These are phyloP conservation scores for Picus viridis DNA, from an alignment of 2,797 vertebrate genomes.

Conservation along the genomic window DNA sequence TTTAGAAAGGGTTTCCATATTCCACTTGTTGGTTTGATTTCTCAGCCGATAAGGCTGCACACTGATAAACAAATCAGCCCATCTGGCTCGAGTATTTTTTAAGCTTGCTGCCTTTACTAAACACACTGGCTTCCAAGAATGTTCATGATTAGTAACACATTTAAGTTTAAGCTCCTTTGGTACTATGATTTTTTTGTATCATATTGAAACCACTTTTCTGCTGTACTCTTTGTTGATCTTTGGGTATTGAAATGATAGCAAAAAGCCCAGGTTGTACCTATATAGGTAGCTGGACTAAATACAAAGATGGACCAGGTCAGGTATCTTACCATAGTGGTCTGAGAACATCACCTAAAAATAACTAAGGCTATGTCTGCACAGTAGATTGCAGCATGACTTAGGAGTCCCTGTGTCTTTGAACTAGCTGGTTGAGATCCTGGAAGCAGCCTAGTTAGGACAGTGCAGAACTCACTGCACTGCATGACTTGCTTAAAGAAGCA, in stretches of 20 bases:
- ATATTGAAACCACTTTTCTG: conserved; percentile 8
- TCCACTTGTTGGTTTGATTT: conserved; percentile 44
- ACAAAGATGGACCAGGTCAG: neutral
- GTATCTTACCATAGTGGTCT: neutral
- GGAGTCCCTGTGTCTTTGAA: neutral
- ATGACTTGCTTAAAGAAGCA: neutral
- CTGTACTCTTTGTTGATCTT: neutral
- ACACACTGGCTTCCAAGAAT: conserved; percentile 44
- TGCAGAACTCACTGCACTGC: neutral
- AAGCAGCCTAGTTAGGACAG: neutral
- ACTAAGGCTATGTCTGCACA: neutral
- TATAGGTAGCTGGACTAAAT: neutral
- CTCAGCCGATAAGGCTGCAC: neutral
- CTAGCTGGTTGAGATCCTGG: neutral
- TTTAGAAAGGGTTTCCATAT: conserved; percentile 15
- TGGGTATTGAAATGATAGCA: neutral
- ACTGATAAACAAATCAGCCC: conserved; percentile 19
- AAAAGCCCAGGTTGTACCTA: neutral
- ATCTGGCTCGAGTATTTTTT: conserved; percentile 41
- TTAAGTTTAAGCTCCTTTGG: conserved; percentile 16
- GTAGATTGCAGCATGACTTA: neutral
- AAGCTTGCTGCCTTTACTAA: neutral
- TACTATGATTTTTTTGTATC: conserved; percentile 1
- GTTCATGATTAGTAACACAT: conserved; percentile 42
- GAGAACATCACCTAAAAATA: neutral